Evolutionary conservation across 2,797 vertebrate genomes (phyloP).

Genomic region (Natrix natrix): DNA sequence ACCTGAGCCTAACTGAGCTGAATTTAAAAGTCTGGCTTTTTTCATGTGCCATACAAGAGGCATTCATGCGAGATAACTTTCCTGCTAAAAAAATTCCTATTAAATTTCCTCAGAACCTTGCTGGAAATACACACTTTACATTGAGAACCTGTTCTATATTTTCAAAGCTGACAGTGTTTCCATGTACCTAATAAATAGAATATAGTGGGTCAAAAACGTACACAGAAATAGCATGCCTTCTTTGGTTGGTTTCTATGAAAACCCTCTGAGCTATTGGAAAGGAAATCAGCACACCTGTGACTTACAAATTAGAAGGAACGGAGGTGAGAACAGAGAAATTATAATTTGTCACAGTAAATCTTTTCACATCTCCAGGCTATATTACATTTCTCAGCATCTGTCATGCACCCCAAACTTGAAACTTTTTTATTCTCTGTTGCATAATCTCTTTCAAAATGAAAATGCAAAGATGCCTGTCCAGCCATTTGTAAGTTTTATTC

Average conservation of each 20-base stretch:
- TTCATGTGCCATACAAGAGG: background rate
- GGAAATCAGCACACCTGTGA: background rate
- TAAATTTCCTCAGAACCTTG: background rate
- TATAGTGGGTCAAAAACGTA: background rate
- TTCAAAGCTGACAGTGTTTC: background rate
- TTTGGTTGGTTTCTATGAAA: slow-evolving; percentile 2
- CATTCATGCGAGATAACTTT: background rate
- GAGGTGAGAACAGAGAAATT: slow-evolving; percentile 26
- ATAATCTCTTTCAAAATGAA: background rate
- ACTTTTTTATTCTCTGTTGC: background rate
- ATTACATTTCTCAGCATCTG: slow-evolving; percentile 3
- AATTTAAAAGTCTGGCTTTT: background rate
- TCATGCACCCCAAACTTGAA: background rate
- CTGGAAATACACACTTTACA: background rate
- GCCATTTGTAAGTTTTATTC: background rate
- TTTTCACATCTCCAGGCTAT: slow-evolving; percentile 35
- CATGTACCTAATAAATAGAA: background rate
- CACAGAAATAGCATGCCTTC: slow-evolving; percentile 8
- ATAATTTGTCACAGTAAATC: slow-evolving; percentile 30
- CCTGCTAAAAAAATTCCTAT: background rate
- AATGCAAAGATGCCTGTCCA: background rate
- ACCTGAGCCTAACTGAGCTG: background rate
- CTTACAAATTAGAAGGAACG: background rate
- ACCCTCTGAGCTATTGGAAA: slow-evolving; percentile 10
- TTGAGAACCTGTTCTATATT: background rate